Percentiles rank a stretch among this genome's conserved stretches.
Evolutionary conservation across 2,888 invertebrate species (phyloP).

Genomic region (Celastrina argiolus): DNA sequence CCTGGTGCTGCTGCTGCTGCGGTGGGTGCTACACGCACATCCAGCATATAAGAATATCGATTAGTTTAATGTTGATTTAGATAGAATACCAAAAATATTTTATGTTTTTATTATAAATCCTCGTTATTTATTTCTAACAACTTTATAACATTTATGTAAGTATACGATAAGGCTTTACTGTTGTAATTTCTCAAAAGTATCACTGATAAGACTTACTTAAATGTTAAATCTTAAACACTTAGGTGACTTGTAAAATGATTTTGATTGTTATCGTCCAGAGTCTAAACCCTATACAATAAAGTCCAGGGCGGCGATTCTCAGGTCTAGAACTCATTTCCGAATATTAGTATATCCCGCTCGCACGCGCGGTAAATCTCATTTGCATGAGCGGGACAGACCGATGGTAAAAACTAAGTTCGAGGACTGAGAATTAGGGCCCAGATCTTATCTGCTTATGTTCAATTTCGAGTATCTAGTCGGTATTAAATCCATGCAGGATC

Average conservation of each 20-base stretch:
- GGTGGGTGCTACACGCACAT: constrained; percentile 64
- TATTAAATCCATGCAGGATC: no score
- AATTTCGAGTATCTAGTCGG: no score
- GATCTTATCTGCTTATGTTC: no score
- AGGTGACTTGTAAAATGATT: background rate
- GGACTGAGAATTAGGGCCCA: no score
- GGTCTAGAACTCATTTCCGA: no score
- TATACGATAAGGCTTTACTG: background rate
- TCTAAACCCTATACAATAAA: background rate
- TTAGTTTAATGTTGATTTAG: background rate
- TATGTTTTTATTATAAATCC: background rate
- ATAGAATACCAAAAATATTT: background rate
- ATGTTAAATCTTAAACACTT: background rate
- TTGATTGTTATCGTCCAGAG: background rate
- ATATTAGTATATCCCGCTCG: no score
- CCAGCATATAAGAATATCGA: constrained; percentile 42
- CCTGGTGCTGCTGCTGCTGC: constrained; percentile 53
- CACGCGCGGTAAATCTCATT: no score
- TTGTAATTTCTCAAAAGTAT: background rate
- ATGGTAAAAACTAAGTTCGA: no score
- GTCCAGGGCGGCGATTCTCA: no score
- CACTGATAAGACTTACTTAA: background rate
- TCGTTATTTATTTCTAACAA: background rate
- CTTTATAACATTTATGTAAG: background rate
- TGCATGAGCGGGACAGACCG: no score